Percentiles rank a stretch among this genome's conserved stretches.
phyloP scores from a whole-genome alignment of 1,140 invertebrate genomes.

The Apis florea region DNA sequence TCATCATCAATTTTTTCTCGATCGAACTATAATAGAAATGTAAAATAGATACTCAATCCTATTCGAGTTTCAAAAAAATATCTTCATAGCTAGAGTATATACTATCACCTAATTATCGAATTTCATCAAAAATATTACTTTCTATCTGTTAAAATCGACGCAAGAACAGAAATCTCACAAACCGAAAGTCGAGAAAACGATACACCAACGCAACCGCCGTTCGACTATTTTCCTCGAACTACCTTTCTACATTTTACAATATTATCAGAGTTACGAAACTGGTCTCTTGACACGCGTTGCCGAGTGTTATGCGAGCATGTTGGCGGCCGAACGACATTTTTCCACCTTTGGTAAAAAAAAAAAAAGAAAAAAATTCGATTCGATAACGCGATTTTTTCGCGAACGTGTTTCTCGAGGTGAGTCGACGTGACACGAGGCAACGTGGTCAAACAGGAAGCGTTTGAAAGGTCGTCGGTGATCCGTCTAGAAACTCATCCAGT shows the following conservation, averaged over 20 bases:
- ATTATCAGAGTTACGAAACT: constrained; percentile 21
- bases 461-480: constrained; percentile 39
- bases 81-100: no score
- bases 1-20: no score
- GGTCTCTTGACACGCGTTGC: background rate
- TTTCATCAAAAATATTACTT: no score
- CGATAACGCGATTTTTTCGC: constrained; percentile 13
- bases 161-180: no score
- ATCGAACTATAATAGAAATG: no score
- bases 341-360: no score
- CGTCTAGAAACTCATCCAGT: constrained; percentile 10
- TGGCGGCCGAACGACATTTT: background rate
- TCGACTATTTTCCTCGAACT: background rate
- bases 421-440: constrained; percentile 14
- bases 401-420: background rate
- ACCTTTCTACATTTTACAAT: background rate
- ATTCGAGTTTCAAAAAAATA: no score
- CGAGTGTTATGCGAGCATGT: background rate
- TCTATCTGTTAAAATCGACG: no score
- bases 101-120: no score
- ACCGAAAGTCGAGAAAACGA: no score
- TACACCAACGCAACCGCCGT: background rate
- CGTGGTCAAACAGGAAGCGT: constrained; percentile 35
- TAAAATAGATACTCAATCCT: no score
- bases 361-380: background rate